Evolutionary conservation across 2,888 invertebrate genomes (phyloP).

Genomic region (Thalpophila matura): DNA sequence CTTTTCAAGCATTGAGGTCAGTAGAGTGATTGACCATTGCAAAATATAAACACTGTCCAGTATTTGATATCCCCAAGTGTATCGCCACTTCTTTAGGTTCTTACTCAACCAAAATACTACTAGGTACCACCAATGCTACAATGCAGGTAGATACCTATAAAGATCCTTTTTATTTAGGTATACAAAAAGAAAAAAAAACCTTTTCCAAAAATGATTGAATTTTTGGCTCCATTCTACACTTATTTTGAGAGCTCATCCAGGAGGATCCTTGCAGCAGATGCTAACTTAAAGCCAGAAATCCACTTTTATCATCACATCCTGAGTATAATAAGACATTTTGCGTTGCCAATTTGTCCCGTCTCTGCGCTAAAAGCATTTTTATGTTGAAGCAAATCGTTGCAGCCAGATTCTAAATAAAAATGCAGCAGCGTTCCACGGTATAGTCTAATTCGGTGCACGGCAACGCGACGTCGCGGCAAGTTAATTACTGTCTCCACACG

Average conservation of each 20-base stretch:
- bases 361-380: neutral
- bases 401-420: slow-evolving; percentile 46
- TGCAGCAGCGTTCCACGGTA: slow-evolving; percentile 30
- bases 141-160: too few relatives aligned
- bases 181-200: too few relatives aligned
- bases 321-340: neutral
- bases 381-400: slow-evolving; percentile 6
- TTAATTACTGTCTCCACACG: slow-evolving; percentile 52
- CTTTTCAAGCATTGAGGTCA: slow-evolving; percentile 30
- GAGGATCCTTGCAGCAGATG: neutral
- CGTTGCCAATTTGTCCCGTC: neutral
- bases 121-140: neutral
- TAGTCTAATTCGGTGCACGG: slow-evolving; percentile 54
- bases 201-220: too few relatives aligned
- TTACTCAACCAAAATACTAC: neutral
- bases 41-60: slow-evolving; percentile 1
- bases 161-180: too few relatives aligned
- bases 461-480: slow-evolving; percentile 47
- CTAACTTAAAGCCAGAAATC: too few relatives aligned
- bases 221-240: too few relatives aligned
- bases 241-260: too few relatives aligned
- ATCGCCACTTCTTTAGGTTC: neutral
- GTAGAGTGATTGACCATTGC: slow-evolving; percentile 3
- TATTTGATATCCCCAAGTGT: slow-evolving; percentile 1
- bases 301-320: neutral